Evolutionary conservation across 2,797 vertebrate genomes (phyloP).

Genomic region (Steatocranus sp.): DNA sequence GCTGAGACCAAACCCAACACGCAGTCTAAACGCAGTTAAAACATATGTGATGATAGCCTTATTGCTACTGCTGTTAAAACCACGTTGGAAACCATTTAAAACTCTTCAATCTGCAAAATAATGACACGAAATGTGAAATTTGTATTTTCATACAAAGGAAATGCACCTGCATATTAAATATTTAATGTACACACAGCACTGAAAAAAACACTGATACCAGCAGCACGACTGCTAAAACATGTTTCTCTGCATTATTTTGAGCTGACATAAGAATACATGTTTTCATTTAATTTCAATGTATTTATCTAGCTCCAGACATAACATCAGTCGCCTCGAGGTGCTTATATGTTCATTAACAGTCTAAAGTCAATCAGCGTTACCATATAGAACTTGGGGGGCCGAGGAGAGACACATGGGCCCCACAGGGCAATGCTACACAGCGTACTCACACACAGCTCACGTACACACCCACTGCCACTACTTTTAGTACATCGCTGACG

Average conservation of each 20-base stretch:
- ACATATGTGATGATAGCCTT: background rate
- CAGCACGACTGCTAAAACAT: background rate
- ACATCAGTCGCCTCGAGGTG: background rate
- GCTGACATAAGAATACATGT: background rate
- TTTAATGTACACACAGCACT: background rate
- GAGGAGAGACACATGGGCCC: background rate
- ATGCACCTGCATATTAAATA: background rate
- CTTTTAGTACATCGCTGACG: background rate
- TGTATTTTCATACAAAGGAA: background rate
- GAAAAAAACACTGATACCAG: background rate
- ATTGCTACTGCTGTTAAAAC: too few species aligned
- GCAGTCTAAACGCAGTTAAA: background rate
- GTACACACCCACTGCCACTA: background rate
- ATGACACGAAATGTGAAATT: background rate
- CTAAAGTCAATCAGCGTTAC: constrained; percentile 1
- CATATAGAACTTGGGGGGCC: background rate
- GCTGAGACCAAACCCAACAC: background rate
- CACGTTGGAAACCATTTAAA: background rate
- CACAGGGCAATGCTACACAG: background rate
- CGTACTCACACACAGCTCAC: background rate
- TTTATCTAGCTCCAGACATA: background rate
- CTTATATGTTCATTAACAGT: constrained; percentile 1
- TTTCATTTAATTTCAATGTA: background rate
- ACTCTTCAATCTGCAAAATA: background rate
- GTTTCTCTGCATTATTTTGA: background rate